Evolutionary conservation across 2,797 vertebrate genomes (phyloP).

Genomic region (Acipenser transmontanus): DNA sequence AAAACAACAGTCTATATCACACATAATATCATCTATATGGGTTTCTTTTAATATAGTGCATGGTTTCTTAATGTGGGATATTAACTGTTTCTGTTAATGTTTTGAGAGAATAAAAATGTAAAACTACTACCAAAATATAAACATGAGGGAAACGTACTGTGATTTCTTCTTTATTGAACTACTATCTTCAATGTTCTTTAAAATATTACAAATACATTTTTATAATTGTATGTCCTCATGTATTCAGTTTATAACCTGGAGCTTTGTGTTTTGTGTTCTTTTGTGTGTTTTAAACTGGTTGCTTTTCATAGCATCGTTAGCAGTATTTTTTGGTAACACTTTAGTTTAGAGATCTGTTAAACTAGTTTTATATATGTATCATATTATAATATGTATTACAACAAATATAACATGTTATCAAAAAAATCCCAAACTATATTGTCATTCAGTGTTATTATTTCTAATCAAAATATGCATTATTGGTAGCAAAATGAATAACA

Average conservation of each 20-base stretch:
- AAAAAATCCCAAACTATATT: too few relatives aligned
- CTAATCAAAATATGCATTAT: too few relatives aligned
- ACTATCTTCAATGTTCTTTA: slow-evolving; percentile 63
- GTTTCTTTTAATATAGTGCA: slow-evolving; percentile 55
- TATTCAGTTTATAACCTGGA: slow-evolving; percentile 24
- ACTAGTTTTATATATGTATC: too few relatives aligned
- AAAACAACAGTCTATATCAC: slow-evolving; percentile 52
- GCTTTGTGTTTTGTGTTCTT: slow-evolving; percentile 6
- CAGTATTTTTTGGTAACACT: neutral
- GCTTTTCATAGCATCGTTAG: slow-evolving; percentile 9
- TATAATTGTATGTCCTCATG: slow-evolving; percentile 23
- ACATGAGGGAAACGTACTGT: slow-evolving; percentile 66
- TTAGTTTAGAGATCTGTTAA: too few relatives aligned
- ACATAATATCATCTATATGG: slow-evolving; percentile 38
- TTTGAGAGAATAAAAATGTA: slow-evolving; percentile 44
- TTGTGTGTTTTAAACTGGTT: slow-evolving; percentile 9
- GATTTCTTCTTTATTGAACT: slow-evolving; percentile 69
- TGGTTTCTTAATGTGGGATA: slow-evolving; percentile 56
- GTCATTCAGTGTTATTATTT: too few relatives aligned
- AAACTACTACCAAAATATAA: slow-evolving; percentile 55
- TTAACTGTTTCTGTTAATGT: slow-evolving; percentile 43
- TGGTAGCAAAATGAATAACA: too few relatives aligned
- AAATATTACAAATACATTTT: slow-evolving; percentile 59
- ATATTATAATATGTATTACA: too few relatives aligned
- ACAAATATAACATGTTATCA: too few relatives aligned